Conservation (phyloP, 2,797 vertebrate genomes). For the Tolypeutes matacus region DNA sequence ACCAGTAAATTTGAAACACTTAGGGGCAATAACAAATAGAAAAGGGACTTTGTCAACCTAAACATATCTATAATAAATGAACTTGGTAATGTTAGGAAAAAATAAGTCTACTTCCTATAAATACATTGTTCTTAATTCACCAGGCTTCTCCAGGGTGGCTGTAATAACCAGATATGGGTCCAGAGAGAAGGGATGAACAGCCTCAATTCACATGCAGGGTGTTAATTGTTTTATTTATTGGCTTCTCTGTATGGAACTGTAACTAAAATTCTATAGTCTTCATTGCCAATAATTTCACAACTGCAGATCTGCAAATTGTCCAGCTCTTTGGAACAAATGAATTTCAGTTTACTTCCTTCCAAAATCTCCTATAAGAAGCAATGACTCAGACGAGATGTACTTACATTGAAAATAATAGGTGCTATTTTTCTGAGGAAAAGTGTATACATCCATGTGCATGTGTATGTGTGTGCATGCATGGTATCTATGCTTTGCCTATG, state of each 20-base stretch:
- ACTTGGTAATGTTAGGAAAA: conserved; percentile 5
- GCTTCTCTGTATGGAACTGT: not conserved
- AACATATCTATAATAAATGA: conserved; percentile 29
- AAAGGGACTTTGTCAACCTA: conserved; percentile 32
- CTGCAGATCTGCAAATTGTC: not conserved
- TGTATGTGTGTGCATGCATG: not conserved
- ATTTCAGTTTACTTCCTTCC: not conserved
- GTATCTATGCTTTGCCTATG: too few species aligned
- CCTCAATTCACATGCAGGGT: not conserved
- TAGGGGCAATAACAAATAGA: not conserved
- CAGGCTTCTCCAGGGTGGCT: not conserved
- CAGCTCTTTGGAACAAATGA: not conserved
- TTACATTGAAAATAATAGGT: not conserved
- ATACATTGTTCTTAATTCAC: conserved; percentile 56
- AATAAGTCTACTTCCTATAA: conserved; percentile 18
- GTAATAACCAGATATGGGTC: not conserved
- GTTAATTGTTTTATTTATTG: not conserved
- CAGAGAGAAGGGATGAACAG: not conserved
- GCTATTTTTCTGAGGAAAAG: not conserved
- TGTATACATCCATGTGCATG: not conserved
- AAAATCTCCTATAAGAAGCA: not conserved
- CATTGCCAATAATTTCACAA: conserved; percentile 6
- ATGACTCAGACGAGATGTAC: not conserved
- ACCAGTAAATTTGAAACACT: conserved; percentile 2
- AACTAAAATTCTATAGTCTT: not conserved